Percentiles rank a stretch among this genome's conserved stretches.
Evolutionary conservation across 2,888 invertebrate species (phyloP).

Genomic region (Diarsia mendica): DNA sequence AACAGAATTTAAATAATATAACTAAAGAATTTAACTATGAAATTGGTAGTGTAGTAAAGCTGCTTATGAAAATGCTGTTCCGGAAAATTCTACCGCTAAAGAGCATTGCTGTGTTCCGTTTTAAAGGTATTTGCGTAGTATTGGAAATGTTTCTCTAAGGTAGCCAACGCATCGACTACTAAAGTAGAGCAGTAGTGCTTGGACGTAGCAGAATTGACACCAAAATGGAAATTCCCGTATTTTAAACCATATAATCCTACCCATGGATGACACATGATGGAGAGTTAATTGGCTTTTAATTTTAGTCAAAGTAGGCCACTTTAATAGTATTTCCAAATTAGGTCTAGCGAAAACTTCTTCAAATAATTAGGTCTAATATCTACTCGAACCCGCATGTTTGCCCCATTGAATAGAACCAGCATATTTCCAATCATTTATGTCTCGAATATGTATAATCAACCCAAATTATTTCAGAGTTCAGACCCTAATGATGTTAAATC

Average conservation of each 20-base stretch:
- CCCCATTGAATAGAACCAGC: not conserved
- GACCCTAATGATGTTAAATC: not conserved
- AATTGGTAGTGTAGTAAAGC: not conserved
- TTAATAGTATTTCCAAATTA: not conserved
- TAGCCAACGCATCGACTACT: not conserved
- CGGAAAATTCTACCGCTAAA: not conserved
- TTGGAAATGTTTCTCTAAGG: not conserved
- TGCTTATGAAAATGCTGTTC: not conserved
- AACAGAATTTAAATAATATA: conserved; percentile 6
- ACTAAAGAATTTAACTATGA: no score
- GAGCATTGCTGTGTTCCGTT: not conserved
- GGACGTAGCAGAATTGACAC: not conserved
- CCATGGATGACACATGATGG: not conserved
- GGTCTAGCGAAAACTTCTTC: not conserved
- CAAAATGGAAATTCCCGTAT: not conserved
- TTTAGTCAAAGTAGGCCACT: not conserved
- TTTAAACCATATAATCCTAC: not conserved
- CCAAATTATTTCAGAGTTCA: no score
- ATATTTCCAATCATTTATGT: not conserved
- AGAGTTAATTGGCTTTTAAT: not conserved
- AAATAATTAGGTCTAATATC: not conserved
- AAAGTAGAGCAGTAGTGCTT: not conserved
- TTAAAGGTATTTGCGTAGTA: not conserved
- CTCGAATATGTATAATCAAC: not conserved
- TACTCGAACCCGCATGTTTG: no score